Base-by-base conservation (phyloP, 2,113 vertebrate species). In the Hypanus sabinus region DNA sequence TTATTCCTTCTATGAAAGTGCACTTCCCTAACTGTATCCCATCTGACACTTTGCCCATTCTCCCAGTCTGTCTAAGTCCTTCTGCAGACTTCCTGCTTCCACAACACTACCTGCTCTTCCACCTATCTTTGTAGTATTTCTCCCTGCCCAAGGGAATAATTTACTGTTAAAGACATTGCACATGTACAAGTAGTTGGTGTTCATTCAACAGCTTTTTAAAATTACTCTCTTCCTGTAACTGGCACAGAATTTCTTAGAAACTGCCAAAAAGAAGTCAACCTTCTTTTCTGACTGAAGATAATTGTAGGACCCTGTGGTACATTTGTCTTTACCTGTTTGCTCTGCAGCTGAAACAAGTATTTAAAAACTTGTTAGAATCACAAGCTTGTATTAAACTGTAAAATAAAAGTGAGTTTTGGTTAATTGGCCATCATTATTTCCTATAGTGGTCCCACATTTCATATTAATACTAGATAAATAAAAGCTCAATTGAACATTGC, bases 181-280 rank as follows among this genome's bases (percentile, higher is more conserved):
- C 73, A 27, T n/a, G 55, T 33, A 18, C 85, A 68, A 65, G 14
- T 3, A 30, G 22, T 65, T 68, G 60, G 60, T 88, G 60, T 33
- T 90, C 60, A 65, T 90, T 65, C n/a, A 90, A 33, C 85, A 90
- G 57, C 60, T 33, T 90, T 88, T 68, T 36, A 65, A 90, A 46
- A n/a, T 60, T 90, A 60, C 85, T 33, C 5, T 90, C 62, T 90
- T 65, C 33, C 60, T 90, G 85, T 20, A 90, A 90, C 33, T 90
- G 85, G 85, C 85, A 90, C 60, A 90, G 85, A 90, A 12, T 90
- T 65, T 18, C 85, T 24, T 20, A 65, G 5, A 33, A 33, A 65
- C 62, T 90, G 85, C 57, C 85, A 88, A 62, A 18, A 20, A 0
- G 5, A 62, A n/a, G 85, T 90, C 62, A 65, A 8, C 33, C 6